phyloP scores from a whole-genome alignment of 2,888 invertebrate species.

The Athripsodes cinereus region DNA sequence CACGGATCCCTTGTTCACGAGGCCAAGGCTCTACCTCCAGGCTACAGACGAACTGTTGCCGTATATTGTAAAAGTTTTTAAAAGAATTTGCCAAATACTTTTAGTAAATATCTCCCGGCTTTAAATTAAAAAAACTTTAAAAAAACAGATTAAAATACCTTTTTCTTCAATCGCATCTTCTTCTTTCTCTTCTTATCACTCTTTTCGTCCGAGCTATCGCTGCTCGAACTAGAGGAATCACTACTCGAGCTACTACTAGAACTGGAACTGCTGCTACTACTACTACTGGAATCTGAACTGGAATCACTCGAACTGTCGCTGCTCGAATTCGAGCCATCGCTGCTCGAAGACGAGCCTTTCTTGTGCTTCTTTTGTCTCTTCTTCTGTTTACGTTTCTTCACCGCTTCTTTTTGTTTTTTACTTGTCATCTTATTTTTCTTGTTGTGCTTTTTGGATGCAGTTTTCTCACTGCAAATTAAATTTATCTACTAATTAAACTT shows the following conservation, averaged over 20 bases:
- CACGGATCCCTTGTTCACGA: no score
- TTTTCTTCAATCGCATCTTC: constrained; percentile 12
- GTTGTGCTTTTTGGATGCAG: no score
- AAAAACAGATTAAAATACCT: constrained; percentile 13
- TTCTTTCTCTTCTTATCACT: constrained; percentile 16
- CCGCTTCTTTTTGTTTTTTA: neutral
- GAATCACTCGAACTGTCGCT: constrained; percentile 3
- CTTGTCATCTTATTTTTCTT: neutral
- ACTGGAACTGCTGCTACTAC: neutral
- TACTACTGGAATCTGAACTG: constrained; percentile 4
- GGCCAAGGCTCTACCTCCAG: no score
- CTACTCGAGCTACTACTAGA: constrained; percentile 5
- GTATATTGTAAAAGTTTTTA: no score
- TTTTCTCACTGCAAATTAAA: no score
- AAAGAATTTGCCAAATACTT: no score
- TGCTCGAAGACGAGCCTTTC: constrained; percentile 6
- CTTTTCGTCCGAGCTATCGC: neutral
- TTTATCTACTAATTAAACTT: no score
- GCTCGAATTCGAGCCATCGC: neutral
- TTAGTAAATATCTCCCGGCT: no score
- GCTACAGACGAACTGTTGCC: no score
- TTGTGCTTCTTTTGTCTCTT: neutral
- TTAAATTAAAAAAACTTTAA: no score
- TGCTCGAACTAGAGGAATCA: neutral
- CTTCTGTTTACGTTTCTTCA: neutral